Evolutionary conservation across 2,888 invertebrate species (phyloP).

Genomic region (Oscheius sp.): DNA sequence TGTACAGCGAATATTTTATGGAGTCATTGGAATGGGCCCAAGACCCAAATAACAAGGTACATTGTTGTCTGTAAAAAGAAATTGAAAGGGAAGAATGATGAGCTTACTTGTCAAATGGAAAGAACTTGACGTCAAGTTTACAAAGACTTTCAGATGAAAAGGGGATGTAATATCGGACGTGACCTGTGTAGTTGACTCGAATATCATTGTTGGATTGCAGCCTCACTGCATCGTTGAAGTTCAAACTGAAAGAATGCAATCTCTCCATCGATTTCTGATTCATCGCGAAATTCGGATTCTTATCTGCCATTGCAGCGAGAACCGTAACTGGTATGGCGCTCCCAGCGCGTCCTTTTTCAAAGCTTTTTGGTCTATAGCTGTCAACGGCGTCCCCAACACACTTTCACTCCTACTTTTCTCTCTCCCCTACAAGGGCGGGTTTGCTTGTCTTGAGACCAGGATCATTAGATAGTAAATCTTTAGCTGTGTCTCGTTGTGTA

Average conservation of each 20-base stretch:
- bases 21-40: slow-evolving; percentile 73
- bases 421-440: slow-evolving; percentile 16
- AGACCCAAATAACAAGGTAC: slow-evolving; percentile 69
- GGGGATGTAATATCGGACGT: slow-evolving; percentile 70
- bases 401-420: slow-evolving; percentile 25
- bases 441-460: slow-evolving; percentile 17
- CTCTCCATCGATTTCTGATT: neutral
- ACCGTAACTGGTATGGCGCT: slow-evolving; percentile 26
- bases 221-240: slow-evolving; percentile 70
- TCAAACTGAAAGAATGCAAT: slow-evolving; percentile 55
- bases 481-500: slow-evolving; percentile 1
- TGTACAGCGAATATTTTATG: slow-evolving; percentile 69
- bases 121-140: slow-evolving; percentile 72
- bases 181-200: slow-evolving; percentile 72
- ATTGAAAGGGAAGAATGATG: neutral
- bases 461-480: neutral
- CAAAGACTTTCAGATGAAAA: slow-evolving; percentile 70
- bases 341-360: neutral
- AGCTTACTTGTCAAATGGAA: slow-evolving; percentile 72
- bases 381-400: slow-evolving; percentile 33
- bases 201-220: slow-evolving; percentile 71
- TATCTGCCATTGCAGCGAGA: slow-evolving; percentile 32
- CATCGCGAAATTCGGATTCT: slow-evolving; percentile 12
- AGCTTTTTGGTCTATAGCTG: slow-evolving; percentile 2
- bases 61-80: slow-evolving; percentile 62